These are phyloP conservation scores for Eulemur rufifrons DNA, from an alignment of 2,113 vertebrate species.

Conservation along the genomic window DNA sequence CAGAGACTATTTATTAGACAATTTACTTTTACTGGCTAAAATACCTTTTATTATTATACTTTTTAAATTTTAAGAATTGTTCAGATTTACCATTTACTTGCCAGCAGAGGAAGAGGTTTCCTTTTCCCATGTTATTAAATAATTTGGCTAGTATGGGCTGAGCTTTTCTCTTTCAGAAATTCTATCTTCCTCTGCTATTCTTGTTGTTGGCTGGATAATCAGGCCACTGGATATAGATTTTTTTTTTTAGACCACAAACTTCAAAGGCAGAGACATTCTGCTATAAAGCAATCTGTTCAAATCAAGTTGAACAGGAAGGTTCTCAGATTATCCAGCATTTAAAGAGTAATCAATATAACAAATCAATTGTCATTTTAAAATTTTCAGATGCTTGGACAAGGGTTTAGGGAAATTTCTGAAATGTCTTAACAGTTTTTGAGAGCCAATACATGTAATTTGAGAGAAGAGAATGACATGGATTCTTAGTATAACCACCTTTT, in stretches of 20 bases:
- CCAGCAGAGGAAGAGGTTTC: not conserved
- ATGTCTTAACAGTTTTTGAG: not conserved
- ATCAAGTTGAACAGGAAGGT: not conserved
- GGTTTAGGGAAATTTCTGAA: not conserved
- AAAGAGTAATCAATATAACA: not conserved
- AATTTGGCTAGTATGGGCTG: not conserved
- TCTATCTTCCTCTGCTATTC: not conserved
- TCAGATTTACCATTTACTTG: not conserved
- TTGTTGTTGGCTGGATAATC: not conserved
- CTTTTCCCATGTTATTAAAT: not conserved
- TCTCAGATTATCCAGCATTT: not conserved
- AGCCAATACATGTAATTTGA: not conserved
- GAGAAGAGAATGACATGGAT: not conserved
- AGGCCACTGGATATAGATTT: not conserved
- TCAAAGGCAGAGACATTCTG: not conserved
- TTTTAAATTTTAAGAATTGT: not conserved
- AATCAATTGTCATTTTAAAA: not conserved
- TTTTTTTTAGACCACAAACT: not conserved
- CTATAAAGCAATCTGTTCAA: slow-evolving; percentile 22
- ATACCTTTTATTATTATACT: not conserved
- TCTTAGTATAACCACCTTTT: not conserved
- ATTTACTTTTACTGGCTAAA: not conserved
- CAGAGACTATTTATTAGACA: not conserved
- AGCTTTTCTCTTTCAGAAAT: not conserved
- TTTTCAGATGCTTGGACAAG: not conserved